Percentiles rank a stretch among this genome's conserved stretches.
Evolutionary conservation across 2,113 vertebrate species (phyloP).

Genomic region (Oryzias javanicus): DNA sequence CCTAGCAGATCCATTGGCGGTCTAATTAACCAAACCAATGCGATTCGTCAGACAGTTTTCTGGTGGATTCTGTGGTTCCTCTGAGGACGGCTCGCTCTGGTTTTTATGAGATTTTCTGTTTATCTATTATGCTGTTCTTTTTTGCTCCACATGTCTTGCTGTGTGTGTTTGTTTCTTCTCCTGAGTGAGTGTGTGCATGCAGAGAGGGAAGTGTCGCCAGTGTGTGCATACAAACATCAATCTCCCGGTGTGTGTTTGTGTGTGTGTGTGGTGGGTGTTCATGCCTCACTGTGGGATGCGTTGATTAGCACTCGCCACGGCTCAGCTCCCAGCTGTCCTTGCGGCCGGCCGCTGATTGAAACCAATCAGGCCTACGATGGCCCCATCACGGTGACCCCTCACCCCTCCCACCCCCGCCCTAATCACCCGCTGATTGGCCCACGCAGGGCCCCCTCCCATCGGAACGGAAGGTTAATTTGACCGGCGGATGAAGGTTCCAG

Average conservation of each 20-base stretch:
- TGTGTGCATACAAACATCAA: constrained; percentile 51
- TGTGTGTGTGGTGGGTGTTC: constrained; percentile 61
- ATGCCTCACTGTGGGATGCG: constrained; percentile 73
- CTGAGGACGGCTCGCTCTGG: constrained; percentile 8
- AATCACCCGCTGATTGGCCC: constrained; percentile 79
- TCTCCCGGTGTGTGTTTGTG: constrained; percentile 30
- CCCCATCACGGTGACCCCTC: constrained; percentile 76
- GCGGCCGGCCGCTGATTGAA: constrained; percentile 74
- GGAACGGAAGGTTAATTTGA: constrained; percentile 78
- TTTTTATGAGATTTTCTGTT: constrained; percentile 54
- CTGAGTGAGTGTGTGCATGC: constrained; percentile 51
- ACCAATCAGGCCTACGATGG: constrained; percentile 78
- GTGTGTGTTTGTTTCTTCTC: constrained; percentile 53
- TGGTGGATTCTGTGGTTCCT: constrained; percentile 38
- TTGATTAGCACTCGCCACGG: constrained; percentile 73
- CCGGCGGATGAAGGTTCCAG: constrained; percentile 74
- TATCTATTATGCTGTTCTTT: constrained; percentile 64
- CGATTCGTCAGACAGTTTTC: constrained; percentile 66
- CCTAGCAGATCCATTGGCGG: constrained; percentile 57
- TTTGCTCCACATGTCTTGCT: constrained; percentile 61
- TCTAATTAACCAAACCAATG: constrained; percentile 64
- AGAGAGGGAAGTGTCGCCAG: constrained; percentile 49
- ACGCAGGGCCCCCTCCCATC: constrained; percentile 68
- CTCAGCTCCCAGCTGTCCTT: constrained; percentile 78
- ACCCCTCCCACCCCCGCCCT: constrained; percentile 73